Base-by-base conservation (phyloP, 1,140 invertebrate genomes). In the Myzus persicae region DNA sequence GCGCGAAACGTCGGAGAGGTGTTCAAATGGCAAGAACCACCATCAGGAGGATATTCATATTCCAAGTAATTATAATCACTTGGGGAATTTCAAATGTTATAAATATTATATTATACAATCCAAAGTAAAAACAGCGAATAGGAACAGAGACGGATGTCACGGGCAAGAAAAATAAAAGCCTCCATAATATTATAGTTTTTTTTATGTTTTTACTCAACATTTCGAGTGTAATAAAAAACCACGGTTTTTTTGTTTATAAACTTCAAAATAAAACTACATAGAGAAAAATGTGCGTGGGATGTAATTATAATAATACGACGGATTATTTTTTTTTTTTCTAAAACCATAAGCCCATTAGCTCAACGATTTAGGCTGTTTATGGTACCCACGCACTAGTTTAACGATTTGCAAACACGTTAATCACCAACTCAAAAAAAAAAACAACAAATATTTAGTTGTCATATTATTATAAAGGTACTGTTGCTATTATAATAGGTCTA, bases 221-320 rank as follows among this genome's bases (percentile, higher is more conserved):
- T 18, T 6, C 31, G 59, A 4, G 31, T 20, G 59, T 76, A n/a
- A 76, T 76, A 76, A 76, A 76, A n/a, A 76, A 14, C n/a, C 31
- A 31, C 5, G 59, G 5, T n/a, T n/a, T n/a, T n/a, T 14, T 31
- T 76, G 59, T 59, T n/a, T n/a, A 76, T 18, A 76, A 76, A 76
- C 14, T 76, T 6, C 24, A 14, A n/a, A 76, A 76, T 18, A n/a
- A 76, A 76, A 76, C 4, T 76, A n/a, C 59, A n/a, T n/a, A 31
- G 59, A 76, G n/a, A 14, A 67, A 76, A 76, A 18, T n/a, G n/a
- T 18, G 59, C 59, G 59, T 76, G n/a, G 59, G 59, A n/a, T 76
- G n/a, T 76, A 76, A 76, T 76, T n/a, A 76, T 76, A 76, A n/a
- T 76, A n/a, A 76, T 76, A 76, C 59, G 59, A n/a, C 14, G n/a